phyloP scores from a whole-genome alignment of 2,113 vertebrate genomes.

The Anoplopoma fimbria region DNA sequence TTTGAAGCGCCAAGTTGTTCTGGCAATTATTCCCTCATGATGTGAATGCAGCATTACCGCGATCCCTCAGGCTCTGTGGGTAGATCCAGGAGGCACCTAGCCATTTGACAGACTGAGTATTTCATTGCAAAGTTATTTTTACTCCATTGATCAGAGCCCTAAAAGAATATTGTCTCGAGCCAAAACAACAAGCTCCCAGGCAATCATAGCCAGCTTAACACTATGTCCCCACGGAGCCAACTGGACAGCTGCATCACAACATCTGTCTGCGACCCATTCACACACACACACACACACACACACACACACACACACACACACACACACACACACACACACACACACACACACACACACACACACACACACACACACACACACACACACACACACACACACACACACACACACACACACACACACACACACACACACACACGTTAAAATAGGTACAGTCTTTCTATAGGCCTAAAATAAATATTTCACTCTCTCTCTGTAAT shows the following conservation, averaged over 20 bases:
- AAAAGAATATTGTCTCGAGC: slow-evolving; percentile 43
- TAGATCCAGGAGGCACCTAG: slow-evolving; percentile 39
- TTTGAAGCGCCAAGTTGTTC: slow-evolving; percentile 19
- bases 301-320: slow-evolving; percentile 1
- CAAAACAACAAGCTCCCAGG: slow-evolving; percentile 17
- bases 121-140: slow-evolving; percentile 51
- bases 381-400: background rate
- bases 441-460: slow-evolving; percentile 13
- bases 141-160: slow-evolving; percentile 48
- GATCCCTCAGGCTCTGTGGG: slow-evolving; percentile 6
- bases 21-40: slow-evolving; percentile 5
- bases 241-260: slow-evolving; percentile 25
- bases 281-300: background rate
- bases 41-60: slow-evolving; percentile 26
- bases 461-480: slow-evolving; percentile 3
- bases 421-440: background rate
- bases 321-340: background rate
- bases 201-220: slow-evolving; percentile 29
- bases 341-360: background rate
- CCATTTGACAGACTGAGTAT: slow-evolving; percentile 39
- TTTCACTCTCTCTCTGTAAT: slow-evolving; percentile 19
- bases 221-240: background rate
- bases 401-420: background rate
- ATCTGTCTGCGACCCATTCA: slow-evolving; percentile 35
- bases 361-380: background rate